Evolutionary conservation across 2,797 vertebrate species (phyloP), one percentile per base, ranked within the genome.

Genomic region (Benthosema pterotum): DNA sequence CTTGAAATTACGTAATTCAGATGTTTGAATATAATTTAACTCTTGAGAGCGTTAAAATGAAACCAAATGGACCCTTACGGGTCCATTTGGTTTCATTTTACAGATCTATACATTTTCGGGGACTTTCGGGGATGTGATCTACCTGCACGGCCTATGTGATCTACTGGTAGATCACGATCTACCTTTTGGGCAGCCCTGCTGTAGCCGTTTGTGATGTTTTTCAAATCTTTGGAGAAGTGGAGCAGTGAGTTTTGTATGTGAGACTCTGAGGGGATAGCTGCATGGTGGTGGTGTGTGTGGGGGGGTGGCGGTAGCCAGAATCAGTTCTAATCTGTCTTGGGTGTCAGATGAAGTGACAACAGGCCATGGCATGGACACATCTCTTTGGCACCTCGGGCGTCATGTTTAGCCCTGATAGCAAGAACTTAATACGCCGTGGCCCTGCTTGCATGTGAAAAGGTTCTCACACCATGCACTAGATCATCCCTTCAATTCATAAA

Each of bases 331-430:
- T 89, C 85, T 88, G 64, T 66, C 57, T 60, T 60, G 76, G 80
- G 80, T 84, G 87, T 77, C 72, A 43, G 82, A 75, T 61, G 60
- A 89, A 80, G 85, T 87, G 88, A 83, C 74, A 88, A 87, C 87
- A 90, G 84, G 80, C 80, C 76, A 12, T 81, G 72, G 77, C 83
- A 85, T 73, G 76, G 75, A 70, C 58, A 28, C 75, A 79, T 82
- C 70, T 85, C 83, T 86, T 77, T 81, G 75, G 83, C 87, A 82
- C 85, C 77, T 59, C 49, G 25, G 67, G 74, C 72, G 67, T 60
- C 69, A 42, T 77, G 72, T 74, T 85, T 65, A 71, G 72, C 65
- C 65, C 57, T 56, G 63, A 79, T 73, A 74, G 57, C 55, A 66
- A 72, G 47, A 83, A 81, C 73, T 19, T 75, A 56, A 80, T 82